phyloP scores from a whole-genome alignment of 1,140 invertebrate species.

The Eurytemora carolleeae region DNA sequence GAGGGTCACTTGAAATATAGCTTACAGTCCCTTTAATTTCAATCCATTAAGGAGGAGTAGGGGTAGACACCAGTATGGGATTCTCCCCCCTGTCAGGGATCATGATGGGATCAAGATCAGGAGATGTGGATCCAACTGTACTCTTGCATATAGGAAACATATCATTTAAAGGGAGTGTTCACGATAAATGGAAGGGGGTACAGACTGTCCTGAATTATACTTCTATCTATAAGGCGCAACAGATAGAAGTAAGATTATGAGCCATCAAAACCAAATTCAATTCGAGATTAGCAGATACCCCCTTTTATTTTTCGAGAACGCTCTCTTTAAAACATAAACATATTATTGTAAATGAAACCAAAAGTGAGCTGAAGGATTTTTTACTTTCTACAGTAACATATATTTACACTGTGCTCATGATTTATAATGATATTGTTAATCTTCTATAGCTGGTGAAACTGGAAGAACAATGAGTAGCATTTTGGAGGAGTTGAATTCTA shows the following conservation, averaged over 20 bases:
- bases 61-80: not conserved
- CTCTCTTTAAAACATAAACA: not conserved
- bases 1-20: no score
- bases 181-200: no score
- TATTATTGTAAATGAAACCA: not conserved
- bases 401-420: not conserved
- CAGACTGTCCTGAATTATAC: no score
- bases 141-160: not conserved
- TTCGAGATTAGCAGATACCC: not conserved
- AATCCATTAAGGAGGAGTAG: not conserved
- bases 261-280: not conserved
- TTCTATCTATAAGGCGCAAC: not conserved
- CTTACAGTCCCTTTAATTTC: no score
- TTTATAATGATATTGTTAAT: not conserved
- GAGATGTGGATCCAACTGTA: not conserved
- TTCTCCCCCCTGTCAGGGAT: not conserved
- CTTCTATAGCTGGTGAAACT: not conserved
- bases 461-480: not conserved
- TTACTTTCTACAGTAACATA: not conserved
- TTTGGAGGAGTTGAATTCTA: not conserved
- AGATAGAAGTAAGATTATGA: not conserved
- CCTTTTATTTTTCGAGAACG: not conserved
- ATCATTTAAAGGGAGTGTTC: no score
- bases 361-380: not conserved
- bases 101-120: not conserved